These are phyloP conservation scores for Drosophila aff. DNA, from an alignment of 1,140 invertebrate genomes.

Conservation along the genomic window DNA sequence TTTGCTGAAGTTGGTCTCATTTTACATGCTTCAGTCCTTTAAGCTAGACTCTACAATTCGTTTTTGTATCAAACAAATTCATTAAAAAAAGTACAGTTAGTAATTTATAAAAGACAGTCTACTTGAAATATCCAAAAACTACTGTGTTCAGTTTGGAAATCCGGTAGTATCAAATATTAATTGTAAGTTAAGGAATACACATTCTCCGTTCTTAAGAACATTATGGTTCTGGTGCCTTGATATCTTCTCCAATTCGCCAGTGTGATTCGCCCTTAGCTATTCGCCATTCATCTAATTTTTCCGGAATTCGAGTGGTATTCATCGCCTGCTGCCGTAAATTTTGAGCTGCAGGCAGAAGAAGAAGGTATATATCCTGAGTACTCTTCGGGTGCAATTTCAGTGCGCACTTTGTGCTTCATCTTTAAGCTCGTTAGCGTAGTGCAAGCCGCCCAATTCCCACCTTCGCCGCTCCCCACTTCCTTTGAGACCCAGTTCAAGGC, in stretches of 20 bases:
- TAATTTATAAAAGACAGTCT: too few relatives aligned
- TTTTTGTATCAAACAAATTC: neutral
- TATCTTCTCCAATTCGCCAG: neutral
- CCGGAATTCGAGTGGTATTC: neutral
- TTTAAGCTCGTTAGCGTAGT: constrained; percentile 69
- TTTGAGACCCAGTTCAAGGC: constrained; percentile 64
- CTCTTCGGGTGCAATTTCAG: constrained; percentile 40
- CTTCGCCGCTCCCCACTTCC: constrained; percentile 1
- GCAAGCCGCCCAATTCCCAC: constrained; percentile 19
- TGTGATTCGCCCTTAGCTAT: constrained; percentile 12
- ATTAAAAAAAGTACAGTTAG: neutral
- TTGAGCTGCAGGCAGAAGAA: neutral
- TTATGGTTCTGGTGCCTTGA: neutral
- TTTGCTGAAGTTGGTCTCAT: neutral
- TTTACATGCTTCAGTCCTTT: neutral
- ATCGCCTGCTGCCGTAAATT: neutral
- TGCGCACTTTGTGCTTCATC: constrained; percentile 52
- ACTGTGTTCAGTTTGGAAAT: neutral
- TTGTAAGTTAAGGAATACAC: neutral
- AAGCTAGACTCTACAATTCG: neutral
- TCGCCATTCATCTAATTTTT: constrained; percentile 1
- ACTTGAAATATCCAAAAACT: too few relatives aligned
- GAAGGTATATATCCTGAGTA: constrained; percentile 3
- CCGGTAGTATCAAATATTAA: neutral
- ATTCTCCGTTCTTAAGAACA: too few relatives aligned